Conservation (phyloP, 2,113 vertebrate genomes). For the Clarias gariepinus region DNA sequence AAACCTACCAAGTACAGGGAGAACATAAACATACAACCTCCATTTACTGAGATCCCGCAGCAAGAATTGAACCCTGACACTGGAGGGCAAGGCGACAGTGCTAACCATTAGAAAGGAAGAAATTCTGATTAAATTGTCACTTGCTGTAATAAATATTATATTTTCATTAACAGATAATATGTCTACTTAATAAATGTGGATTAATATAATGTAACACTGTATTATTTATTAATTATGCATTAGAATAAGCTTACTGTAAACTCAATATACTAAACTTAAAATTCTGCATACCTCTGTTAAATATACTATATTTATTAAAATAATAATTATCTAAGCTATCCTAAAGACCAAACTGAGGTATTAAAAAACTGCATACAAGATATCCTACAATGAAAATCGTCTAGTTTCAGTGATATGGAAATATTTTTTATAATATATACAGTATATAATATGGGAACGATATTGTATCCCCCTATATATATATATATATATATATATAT, state of each 20-base stretch:
- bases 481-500: too few species aligned
- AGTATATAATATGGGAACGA: too few species aligned
- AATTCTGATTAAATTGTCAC: neutral
- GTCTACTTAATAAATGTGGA: neutral
- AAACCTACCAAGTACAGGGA: too few species aligned
- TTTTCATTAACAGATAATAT: neutral
- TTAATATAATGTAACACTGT: neutral
- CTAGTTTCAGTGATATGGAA: too few species aligned
- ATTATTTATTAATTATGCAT: too few species aligned
- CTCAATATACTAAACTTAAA: neutral
- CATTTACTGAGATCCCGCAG: too few species aligned
- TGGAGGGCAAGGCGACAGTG: too few species aligned
- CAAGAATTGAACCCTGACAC: too few species aligned
- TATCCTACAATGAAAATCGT: neutral
- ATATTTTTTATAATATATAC: too few species aligned
- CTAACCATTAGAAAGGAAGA: neutral
- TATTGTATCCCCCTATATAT: too few species aligned
- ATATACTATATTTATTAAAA: neutral
- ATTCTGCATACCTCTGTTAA: neutral
- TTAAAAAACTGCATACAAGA: neutral
- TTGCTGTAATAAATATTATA: neutral
- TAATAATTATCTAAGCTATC: neutral
- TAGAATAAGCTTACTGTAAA: neutral
- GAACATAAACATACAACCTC: too few species aligned
- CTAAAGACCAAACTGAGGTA: neutral